phyloP scores from a whole-genome alignment of 1,140 invertebrate genomes.

The Hyles vespertilio region DNA sequence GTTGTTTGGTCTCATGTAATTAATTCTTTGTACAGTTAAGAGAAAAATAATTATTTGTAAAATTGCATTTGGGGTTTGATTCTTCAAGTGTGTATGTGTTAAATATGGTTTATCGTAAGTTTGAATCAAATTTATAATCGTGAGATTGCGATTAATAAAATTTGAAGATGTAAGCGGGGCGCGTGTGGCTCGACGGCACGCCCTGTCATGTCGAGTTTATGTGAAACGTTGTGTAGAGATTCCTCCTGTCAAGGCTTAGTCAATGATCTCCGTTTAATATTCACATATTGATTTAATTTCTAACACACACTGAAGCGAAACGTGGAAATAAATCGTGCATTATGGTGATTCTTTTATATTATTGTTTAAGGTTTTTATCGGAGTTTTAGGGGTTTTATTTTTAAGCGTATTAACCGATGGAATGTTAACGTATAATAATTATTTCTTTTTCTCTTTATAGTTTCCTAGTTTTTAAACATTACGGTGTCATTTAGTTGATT shows the following conservation, averaged over 20 bases:
- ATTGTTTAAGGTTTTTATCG: slow-evolving; percentile 32
- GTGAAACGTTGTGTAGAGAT: slow-evolving; percentile 19
- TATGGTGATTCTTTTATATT: neutral
- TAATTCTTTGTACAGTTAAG: too few relatives aligned
- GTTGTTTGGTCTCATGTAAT: too few relatives aligned
- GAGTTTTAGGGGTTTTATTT: slow-evolving; percentile 47
- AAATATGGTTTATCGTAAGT: neutral
- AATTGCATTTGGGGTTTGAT: neutral
- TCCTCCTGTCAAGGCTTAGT: slow-evolving; percentile 26
- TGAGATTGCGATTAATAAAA: slow-evolving; percentile 3
- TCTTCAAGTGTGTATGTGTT: neutral
- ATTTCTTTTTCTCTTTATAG: slow-evolving; percentile 14
- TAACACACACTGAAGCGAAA: slow-evolving; percentile 1
- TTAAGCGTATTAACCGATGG: slow-evolving; percentile 51
- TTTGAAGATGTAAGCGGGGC: neutral
- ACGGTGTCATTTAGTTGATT: slow-evolving; percentile 17
- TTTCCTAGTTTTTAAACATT: slow-evolving; percentile 23
- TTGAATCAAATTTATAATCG: slow-evolving; percentile 6
- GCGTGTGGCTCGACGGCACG: neutral
- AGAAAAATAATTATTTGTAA: neutral
- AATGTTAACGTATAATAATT: slow-evolving; percentile 42
- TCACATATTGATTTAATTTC: slow-evolving; percentile 18
- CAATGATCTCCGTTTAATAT: slow-evolving; percentile 37
- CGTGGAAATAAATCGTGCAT: neutral
- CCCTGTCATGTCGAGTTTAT: slow-evolving; percentile 8